These are phyloP conservation scores for Mya arenaria DNA, from an alignment of 1,140 invertebrate species.

Conservation along the genomic window DNA sequence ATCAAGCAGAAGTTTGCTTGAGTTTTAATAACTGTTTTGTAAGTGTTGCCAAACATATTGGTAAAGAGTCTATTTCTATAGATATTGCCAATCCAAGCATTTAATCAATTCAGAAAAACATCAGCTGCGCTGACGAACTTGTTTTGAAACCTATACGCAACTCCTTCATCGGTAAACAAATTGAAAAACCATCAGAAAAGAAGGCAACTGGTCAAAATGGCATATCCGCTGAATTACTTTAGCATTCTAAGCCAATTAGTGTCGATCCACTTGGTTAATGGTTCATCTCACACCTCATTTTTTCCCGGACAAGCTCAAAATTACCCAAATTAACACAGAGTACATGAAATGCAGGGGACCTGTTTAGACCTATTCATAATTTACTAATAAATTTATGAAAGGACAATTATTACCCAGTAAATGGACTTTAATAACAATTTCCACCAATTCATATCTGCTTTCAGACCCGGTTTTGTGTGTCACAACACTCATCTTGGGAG, in stretches of 20 bases:
- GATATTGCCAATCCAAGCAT: too few species aligned
- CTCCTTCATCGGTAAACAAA: background rate
- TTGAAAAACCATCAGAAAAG: constrained; percentile 8
- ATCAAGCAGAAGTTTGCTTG: too few species aligned
- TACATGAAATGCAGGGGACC: background rate
- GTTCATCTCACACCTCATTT: too few species aligned
- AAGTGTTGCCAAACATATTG: constrained; percentile 19
- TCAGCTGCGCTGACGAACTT: background rate
- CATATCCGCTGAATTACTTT: constrained; percentile 24
- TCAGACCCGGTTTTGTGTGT: too few species aligned
- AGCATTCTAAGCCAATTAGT: background rate
- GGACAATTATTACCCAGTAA: background rate
- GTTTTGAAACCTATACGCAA: background rate
- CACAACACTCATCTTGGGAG: too few species aligned
- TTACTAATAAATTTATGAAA: constrained; percentile 3
- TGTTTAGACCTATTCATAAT: constrained; percentile 3
- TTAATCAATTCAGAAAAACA: background rate
- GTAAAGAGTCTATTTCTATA: constrained; percentile 5
- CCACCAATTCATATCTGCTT: too few species aligned
- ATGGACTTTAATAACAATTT: background rate
- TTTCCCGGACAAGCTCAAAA: background rate
- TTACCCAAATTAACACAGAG: background rate
- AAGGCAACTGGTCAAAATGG: constrained; percentile 44
- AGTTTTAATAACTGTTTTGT: constrained; percentile 17
- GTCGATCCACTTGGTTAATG: background rate